These are phyloP conservation scores for Halcyon badia DNA, from an alignment of 2,797 vertebrate genomes.

Conservation along the genomic window DNA sequence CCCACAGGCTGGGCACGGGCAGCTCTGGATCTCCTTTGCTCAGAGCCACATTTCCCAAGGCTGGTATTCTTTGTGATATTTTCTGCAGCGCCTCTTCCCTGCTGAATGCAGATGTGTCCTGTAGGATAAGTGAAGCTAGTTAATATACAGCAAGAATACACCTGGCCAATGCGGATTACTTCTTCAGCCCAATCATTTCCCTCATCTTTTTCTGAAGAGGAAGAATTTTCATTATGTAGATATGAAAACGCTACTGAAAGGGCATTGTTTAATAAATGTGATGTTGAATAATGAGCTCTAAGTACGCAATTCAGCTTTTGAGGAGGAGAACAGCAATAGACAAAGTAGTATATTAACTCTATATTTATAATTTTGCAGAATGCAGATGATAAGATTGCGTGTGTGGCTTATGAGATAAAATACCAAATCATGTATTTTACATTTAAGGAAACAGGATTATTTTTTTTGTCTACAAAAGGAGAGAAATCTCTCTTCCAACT, in stretches of 20 bases:
- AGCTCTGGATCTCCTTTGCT: neutral
- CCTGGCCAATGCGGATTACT: conserved; percentile 52
- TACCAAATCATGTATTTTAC: conserved; percentile 9
- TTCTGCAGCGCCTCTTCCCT: neutral
- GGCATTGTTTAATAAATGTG: conserved; percentile 73
- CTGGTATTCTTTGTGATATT: conserved; percentile 30
- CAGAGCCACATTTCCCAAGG: neutral
- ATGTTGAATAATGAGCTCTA: conserved; percentile 71
- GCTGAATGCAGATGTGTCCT: conserved; percentile 50
- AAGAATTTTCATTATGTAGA: conserved; percentile 72
- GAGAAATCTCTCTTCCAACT: conserved; percentile 6
- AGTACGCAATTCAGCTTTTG: conserved; percentile 68
- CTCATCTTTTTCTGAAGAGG: conserved; percentile 66
- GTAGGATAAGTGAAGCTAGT: neutral
- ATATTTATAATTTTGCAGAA: conserved; percentile 72
- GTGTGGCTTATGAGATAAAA: conserved; percentile 46
- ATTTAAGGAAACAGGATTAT: neutral
- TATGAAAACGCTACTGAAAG: conserved; percentile 71
- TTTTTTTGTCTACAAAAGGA: conserved; percentile 18
- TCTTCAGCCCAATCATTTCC: conserved; percentile 47
- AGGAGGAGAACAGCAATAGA: conserved; percentile 62
- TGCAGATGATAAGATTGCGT: conserved; percentile 64
- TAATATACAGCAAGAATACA: conserved; percentile 39
- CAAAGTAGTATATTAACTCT: conserved; percentile 73
- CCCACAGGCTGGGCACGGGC: neutral